Percentiles rank a stretch among this genome's conserved stretches.
Evolutionary conservation across 1,140 invertebrate genomes (phyloP).

Genomic region (Drosophila obscura): DNA sequence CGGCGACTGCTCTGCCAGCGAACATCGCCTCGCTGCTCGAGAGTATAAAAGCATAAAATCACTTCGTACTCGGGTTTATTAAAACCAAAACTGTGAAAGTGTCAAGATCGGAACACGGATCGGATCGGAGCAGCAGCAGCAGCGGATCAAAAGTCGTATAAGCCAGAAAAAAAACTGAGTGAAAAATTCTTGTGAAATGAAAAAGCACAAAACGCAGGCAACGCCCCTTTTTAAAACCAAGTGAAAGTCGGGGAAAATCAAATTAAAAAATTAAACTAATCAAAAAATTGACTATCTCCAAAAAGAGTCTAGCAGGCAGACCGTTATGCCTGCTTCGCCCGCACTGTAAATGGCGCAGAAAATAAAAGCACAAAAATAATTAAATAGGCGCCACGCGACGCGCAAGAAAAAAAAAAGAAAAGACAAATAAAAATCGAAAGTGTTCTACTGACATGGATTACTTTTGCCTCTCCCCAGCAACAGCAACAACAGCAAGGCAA

Average conservation of each 20-base stretch:
- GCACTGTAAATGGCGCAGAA: constrained; percentile 4
- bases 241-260: constrained; percentile 54
- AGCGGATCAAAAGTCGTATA: neutral
- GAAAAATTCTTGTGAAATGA: constrained; percentile 37
- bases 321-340: too few species aligned
- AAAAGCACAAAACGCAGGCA: constrained; percentile 7
- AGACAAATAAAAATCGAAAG: constrained; percentile 77
- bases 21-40: constrained; percentile 31
- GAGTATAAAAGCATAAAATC: constrained; percentile 83
- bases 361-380: constrained; percentile 13
- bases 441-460: constrained; percentile 84
- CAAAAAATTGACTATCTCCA: constrained; percentile 20
- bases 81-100: constrained; percentile 82
- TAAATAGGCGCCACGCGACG: constrained; percentile 47
- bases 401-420: constrained; percentile 41
- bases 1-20: constrained; percentile 37
- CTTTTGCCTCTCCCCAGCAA: constrained; percentile 56
- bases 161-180: constrained; percentile 4
- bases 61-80: constrained; percentile 83
- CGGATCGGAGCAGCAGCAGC: constrained; percentile 3
- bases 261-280: constrained; percentile 28
- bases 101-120: constrained; percentile 61
- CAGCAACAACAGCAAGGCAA: constrained; percentile 18
- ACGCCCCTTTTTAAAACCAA: constrained; percentile 29
- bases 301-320: constrained; percentile 14